Conservation (phyloP, 2,113 vertebrate species). For the Micromys minutus region DNA sequence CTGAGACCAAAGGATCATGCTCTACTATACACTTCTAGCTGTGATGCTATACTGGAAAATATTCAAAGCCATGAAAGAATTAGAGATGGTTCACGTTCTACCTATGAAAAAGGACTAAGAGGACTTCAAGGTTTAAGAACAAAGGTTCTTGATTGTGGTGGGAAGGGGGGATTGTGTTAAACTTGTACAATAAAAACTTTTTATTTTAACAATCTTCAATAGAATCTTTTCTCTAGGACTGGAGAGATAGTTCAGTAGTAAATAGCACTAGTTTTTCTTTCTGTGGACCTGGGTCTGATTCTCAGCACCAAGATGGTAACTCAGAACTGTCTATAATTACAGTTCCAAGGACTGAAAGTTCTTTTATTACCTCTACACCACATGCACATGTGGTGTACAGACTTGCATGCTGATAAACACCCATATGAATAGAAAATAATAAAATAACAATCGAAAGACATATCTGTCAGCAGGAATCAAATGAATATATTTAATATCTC, state of each 20-base stretch:
- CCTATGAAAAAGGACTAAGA: neutral
- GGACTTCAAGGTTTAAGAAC: neutral
- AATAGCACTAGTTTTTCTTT: neutral
- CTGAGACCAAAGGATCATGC: neutral
- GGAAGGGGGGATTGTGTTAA: neutral
- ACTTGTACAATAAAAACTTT: neutral
- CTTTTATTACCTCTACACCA: neutral
- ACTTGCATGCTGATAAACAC: neutral
- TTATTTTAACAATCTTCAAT: constrained; percentile 27
- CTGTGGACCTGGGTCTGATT: neutral
- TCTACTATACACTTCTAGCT: neutral
- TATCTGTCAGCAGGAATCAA: neutral
- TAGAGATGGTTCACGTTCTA: neutral
- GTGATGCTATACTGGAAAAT: neutral
- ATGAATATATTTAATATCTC: neutral
- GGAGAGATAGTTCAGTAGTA: neutral
- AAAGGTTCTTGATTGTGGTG: neutral
- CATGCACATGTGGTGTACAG: neutral
- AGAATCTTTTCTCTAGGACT: constrained; percentile 20
- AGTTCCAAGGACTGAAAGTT: neutral
- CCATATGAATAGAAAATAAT: neutral
- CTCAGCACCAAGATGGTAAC: neutral
- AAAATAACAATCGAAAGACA: neutral
- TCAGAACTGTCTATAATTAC: neutral
- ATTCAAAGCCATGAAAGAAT: neutral